A percentile compares a stretch with the other conserved stretches of the same genome.
Conservation (phyloP, 2,888 invertebrate species). For the Cheiracanthium punctorium region DNA sequence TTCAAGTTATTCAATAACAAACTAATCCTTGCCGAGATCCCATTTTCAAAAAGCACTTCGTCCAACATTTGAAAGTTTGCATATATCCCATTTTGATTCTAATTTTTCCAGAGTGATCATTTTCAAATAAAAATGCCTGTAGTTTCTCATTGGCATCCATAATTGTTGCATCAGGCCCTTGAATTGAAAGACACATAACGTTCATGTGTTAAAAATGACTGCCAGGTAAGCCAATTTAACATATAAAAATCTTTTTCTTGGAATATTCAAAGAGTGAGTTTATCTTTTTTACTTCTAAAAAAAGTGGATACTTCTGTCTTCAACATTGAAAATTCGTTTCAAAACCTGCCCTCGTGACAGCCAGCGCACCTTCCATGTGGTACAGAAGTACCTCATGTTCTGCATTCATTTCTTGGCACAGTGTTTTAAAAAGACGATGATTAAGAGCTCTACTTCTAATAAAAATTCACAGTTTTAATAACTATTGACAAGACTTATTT, state of each 20-base stretch:
- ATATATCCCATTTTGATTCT: constrained; percentile 48
- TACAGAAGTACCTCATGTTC: constrained; percentile 45
- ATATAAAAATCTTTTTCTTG: constrained; percentile 14
- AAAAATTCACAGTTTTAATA: too few species aligned
- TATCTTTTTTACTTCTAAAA: constrained; percentile 14
- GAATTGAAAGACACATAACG: too few species aligned
- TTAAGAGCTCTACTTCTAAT: constrained; percentile 78
- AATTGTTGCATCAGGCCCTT: too few species aligned
- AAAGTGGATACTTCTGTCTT: constrained; percentile 27
- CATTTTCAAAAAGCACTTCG: constrained; percentile 21
- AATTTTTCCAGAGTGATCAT: constrained; percentile 46
- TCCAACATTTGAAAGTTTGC: constrained; percentile 48
- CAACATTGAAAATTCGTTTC: constrained; percentile 45
- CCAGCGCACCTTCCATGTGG: constrained; percentile 41
- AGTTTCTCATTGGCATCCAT: constrained; percentile 51
- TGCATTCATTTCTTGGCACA: constrained; percentile 40
- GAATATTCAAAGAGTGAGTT: too few species aligned
- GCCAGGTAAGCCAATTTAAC: constrained; percentile 25
- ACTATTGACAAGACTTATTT: too few species aligned
- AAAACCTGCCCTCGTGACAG: constrained; percentile 54
- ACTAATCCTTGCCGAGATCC: constrained; percentile 2
- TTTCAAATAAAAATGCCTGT: constrained; percentile 50
- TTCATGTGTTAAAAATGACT: background rate
- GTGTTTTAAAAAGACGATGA: constrained; percentile 48
- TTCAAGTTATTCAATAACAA: too few species aligned